These are phyloP conservation scores for Watsonalla cultraria DNA, from an alignment of 2,888 invertebrate species.

Conservation along the genomic window DNA sequence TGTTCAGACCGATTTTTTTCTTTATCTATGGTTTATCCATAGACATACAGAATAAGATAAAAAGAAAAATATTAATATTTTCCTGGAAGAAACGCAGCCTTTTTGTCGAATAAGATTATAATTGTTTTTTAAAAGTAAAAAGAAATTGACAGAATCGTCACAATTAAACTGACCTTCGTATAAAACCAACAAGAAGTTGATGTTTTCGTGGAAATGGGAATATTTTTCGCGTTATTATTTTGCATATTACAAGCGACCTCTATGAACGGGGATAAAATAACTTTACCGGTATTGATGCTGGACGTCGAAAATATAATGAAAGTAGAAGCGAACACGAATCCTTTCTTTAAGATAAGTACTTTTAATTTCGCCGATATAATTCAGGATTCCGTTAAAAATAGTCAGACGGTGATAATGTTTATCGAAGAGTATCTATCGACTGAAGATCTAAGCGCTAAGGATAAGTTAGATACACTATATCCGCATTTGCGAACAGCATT, in stretches of 20 bases:
- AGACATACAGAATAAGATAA: too few relatives aligned
- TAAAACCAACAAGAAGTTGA: too few relatives aligned
- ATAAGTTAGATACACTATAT: constrained; percentile 42
- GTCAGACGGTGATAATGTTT: constrained; percentile 42
- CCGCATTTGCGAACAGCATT: constrained; percentile 30
- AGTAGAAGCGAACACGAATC: constrained; percentile 29
- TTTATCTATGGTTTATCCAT: too few relatives aligned
- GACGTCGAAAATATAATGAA: constrained; percentile 34
- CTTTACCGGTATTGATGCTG: constrained; percentile 45
- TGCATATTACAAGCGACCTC: background rate
- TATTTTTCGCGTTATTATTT: background rate
- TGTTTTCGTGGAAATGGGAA: background rate
- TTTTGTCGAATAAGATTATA: too few relatives aligned
- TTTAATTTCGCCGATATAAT: constrained; percentile 35
- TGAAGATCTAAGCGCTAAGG: constrained; percentile 49
- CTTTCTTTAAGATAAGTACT: constrained; percentile 34
- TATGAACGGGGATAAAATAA: constrained; percentile 19
- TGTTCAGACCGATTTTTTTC: too few relatives aligned
- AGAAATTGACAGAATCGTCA: too few relatives aligned
- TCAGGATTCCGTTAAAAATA: constrained; percentile 25
- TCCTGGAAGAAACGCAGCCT: too few relatives aligned
- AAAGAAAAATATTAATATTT: too few relatives aligned
- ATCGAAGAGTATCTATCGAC: constrained; percentile 44
- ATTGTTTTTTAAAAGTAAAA: too few relatives aligned
- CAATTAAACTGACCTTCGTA: too few relatives aligned